Percentiles rank a stretch among this genome's conserved stretches.
Conservation (phyloP, 64 coral and sea anemone species). For the Stylophora pistillata region DNA sequence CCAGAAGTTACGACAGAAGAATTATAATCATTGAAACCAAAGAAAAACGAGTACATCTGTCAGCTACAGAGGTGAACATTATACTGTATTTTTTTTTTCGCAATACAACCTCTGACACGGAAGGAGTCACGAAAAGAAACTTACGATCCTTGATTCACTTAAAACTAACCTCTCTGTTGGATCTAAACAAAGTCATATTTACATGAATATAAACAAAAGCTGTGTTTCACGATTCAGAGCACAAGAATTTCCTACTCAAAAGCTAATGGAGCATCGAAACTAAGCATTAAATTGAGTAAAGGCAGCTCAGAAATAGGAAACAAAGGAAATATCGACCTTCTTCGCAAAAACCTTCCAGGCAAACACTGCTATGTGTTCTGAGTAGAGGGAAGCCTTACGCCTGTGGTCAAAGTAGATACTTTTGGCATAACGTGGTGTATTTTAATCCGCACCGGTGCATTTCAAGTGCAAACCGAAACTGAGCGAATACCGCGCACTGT, state of each 20-base stretch:
- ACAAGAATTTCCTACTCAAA: neutral
- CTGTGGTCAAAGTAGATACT: neutral
- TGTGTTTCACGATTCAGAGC: neutral
- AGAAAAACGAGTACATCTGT: neutral
- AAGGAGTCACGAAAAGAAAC: neutral
- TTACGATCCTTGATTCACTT: neutral
- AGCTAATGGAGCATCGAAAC: neutral
- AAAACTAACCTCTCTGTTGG: neutral
- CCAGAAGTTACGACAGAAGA: neutral
- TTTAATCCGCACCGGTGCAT: neutral
- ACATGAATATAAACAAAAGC: slow-evolving; percentile 9
- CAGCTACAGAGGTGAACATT: neutral
- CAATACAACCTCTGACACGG: neutral
- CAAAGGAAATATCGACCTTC: neutral
- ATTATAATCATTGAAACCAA: neutral
- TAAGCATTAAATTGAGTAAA: neutral
- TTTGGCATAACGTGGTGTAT: neutral
- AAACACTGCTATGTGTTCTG: slow-evolving; percentile 15
- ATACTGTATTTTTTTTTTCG: too few relatives aligned
- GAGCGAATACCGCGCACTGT: too few relatives aligned
- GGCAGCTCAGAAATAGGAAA: neutral
- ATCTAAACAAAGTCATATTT: neutral
- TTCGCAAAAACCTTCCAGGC: slow-evolving; percentile 5
- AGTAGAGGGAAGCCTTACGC: slow-evolving; percentile 2
- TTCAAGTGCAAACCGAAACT: neutral